Evolutionary conservation across 2,888 invertebrate species (phyloP).

Genomic region (Kuschelorhynchus macadamiae): DNA sequence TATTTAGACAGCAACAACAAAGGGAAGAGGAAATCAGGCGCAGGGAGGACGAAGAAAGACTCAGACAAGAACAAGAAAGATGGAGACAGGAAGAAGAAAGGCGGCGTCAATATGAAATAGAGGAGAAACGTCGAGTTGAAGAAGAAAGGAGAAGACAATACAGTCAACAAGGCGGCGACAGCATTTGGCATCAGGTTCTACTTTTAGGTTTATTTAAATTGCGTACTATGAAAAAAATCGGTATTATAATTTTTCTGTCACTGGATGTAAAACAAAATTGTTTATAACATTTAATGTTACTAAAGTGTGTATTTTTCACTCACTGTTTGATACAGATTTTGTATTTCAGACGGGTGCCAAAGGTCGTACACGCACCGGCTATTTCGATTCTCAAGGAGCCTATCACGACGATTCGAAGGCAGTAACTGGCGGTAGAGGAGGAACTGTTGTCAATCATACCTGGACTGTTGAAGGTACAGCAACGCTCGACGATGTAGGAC

Average conservation of each 20-base stretch:
- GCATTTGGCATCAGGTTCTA: conserved; percentile 15
- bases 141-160: conserved; percentile 41
- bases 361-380: conserved; percentile 32
- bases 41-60: conserved; percentile 58
- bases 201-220: too few species aligned
- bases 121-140: conserved; percentile 44
- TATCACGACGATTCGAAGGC: conserved; percentile 31
- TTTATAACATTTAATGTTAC: too few species aligned
- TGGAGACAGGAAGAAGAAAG: conserved; percentile 40
- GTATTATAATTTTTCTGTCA: too few species aligned
- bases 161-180: conserved; percentile 11
- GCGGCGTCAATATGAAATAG: conserved; percentile 41
- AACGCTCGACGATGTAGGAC: conserved; percentile 10
- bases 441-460: conserved; percentile 29
- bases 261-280: too few species aligned
- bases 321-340: too few species aligned
- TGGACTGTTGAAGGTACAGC: conserved; percentile 40
- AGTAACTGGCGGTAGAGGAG: background rate
- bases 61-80: conserved; percentile 43
- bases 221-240: too few species aligned
- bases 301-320: too few species aligned
- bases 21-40: conserved; percentile 45
- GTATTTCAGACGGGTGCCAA: too few species aligned
- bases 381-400: conserved; percentile 40
- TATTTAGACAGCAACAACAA: conserved; percentile 21